Conservation (phyloP, 2,113 vertebrate genomes). For the Anas platyrhynchos region DNA sequence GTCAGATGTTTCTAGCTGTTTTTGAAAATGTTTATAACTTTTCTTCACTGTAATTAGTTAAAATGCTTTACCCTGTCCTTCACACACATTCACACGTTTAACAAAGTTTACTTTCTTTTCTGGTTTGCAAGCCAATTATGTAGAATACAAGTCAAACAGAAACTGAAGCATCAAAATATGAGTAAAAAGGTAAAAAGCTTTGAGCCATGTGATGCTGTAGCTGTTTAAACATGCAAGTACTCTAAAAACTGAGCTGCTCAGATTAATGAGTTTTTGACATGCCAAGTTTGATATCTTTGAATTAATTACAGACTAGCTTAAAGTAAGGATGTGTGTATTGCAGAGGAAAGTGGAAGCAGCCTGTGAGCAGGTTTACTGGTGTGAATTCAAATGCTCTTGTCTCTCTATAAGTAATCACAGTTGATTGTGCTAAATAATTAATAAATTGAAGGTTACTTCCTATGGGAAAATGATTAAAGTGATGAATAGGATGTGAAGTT, state of each 20-base stretch:
- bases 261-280: not conserved
- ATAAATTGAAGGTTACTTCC: not conserved
- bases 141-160: not conserved
- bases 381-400: not conserved
- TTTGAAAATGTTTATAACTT: not conserved
- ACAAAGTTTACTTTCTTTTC: not conserved
- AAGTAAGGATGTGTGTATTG: not conserved
- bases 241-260: not conserved
- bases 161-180: not conserved
- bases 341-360: not conserved
- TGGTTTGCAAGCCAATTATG: not conserved
- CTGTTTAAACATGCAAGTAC: accelerated
- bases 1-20: not conserved
- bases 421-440: not conserved
- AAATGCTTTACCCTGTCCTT: not conserved
- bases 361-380: not conserved
- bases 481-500: no score
- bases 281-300: not conserved
- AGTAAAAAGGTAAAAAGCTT: not conserved
- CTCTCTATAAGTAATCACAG: not conserved
- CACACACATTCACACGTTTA: not conserved
- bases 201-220: accelerated
- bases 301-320: not conserved
- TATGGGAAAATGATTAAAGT: no score
- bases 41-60: not conserved